Percentiles rank a stretch among this genome's conserved stretches.
Evolutionary conservation across 1,140 invertebrate species (phyloP).

Genomic region (Pseudobourletiella spinata): DNA sequence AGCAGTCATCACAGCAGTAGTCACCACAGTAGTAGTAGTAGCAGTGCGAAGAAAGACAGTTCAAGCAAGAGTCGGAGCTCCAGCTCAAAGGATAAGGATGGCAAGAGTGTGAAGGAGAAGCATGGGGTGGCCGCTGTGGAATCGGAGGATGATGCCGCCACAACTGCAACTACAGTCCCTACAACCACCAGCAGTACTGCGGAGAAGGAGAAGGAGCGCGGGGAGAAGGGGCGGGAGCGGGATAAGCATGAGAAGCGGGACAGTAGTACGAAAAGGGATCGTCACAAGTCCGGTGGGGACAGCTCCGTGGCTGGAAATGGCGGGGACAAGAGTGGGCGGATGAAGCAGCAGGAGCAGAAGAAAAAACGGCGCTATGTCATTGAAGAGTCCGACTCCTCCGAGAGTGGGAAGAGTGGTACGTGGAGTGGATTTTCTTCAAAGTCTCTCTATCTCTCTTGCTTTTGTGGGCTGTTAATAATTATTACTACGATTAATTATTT

Average conservation of each 20-base stretch:
- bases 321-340: constrained; percentile 40
- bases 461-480: too few relatives aligned
- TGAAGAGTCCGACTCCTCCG: constrained; percentile 29
- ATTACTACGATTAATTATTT: neutral
- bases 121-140: constrained; percentile 21
- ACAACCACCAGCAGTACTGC: neutral
- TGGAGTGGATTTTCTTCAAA: too few relatives aligned
- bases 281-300: constrained; percentile 25
- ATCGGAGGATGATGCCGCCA: constrained; percentile 33
- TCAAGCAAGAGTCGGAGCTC: constrained; percentile 26
- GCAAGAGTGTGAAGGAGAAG: constrained; percentile 38
- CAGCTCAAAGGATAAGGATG: constrained; percentile 29
- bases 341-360: constrained; percentile 45
- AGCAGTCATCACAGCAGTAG: constrained; percentile 17
- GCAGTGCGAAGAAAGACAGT: constrained; percentile 22
- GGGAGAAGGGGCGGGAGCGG: neutral
- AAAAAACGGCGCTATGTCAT: constrained; percentile 22
- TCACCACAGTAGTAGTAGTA: constrained; percentile 15
- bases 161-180: neutral
- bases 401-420: constrained; percentile 4
- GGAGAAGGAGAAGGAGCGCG: neutral
- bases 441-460: too few relatives aligned
- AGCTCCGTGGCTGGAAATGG: constrained; percentile 16
- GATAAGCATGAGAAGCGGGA: constrained; percentile 31
- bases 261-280: constrained; percentile 23